Base-by-base conservation (phyloP, 2,113 vertebrate species). In the Stegostoma tigrinum region DNA sequence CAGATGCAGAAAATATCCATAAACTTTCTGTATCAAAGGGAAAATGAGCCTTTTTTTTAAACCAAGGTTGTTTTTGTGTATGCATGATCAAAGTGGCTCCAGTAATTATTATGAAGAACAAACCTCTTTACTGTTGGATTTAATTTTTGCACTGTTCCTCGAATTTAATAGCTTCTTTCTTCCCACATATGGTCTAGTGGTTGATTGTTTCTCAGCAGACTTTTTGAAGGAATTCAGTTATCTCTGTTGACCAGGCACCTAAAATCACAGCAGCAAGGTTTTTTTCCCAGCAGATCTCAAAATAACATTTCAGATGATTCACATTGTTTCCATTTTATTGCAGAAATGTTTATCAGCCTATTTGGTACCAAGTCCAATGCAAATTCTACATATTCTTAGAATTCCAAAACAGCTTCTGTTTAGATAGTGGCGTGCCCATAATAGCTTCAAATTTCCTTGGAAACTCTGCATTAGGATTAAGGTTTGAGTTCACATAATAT, bases 1-100 rank as follows among this genome's bases (percentile, higher is more conserved):
- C 42, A 72, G 67, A 52, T 95, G 94, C 94, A 95, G 94, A 95
- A 95, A 72, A 72, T 95, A 95, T 95, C 94, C 94, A 95, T 95
- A 95, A 95, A 95, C 94, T 52, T 95, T 70, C 94, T 95, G 21
- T 75, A 95, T 95, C 94, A 95, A 95, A 95, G 94, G 94, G 94
- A 68, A 68, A 95, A 95, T 95, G 94, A 95, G 67, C 42, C 23
- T 95, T 95, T 93, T 89, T 89, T 64, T 66, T 12, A 38, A 61
- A 61, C 68, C 67, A 95, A 95, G 94, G 23, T 52, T 72, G 94
- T 70, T 95, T 94, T 95, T 95, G 94, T 95, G 94, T 72, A 72
- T 52, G 94, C 15, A 27, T 95, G 94, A 95, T 95, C 94, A 95
- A 95, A 95, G 94, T 95, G 68, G 45, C 67, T 70, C 45, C 42